Conservation (phyloP, 2,113 vertebrate genomes). For the Coreoperca whiteheadi region DNA sequence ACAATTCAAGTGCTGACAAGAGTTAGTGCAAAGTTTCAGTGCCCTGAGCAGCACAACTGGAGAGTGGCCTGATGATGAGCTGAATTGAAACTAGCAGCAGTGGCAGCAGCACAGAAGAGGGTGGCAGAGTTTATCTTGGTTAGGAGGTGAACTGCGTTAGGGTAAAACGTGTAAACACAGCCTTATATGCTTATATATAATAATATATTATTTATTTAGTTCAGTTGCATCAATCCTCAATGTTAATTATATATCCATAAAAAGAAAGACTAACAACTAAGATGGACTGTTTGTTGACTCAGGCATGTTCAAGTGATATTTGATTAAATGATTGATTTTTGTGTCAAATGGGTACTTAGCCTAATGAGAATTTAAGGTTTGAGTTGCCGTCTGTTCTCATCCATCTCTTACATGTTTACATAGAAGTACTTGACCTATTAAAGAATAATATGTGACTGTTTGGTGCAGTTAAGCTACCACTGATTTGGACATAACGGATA, state of each 20-base stretch:
- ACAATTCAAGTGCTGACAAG: constrained; percentile 46
- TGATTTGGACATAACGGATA: neutral
- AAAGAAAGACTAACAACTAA: constrained; percentile 59
- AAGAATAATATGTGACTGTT: constrained; percentile 46
- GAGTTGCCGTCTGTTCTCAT: constrained; percentile 35
- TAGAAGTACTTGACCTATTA: constrained; percentile 34
- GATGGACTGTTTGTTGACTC: constrained; percentile 62
- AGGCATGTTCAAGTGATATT: constrained; percentile 18
- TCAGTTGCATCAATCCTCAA: constrained; percentile 40
- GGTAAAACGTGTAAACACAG: constrained; percentile 33
- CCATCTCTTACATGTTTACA: constrained; percentile 35
- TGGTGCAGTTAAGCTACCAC: constrained; percentile 1
- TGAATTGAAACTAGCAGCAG: constrained; percentile 38
- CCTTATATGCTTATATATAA: constrained; percentile 22
- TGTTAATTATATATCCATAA: constrained; percentile 49
- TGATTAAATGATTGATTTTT: constrained; percentile 37
- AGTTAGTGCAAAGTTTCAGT: constrained; percentile 46
- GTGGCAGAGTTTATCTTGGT: constrained; percentile 55
- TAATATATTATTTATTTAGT: constrained; percentile 43
- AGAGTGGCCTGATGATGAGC: constrained; percentile 25
- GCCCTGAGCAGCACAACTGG: constrained; percentile 32
- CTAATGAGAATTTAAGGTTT: constrained; percentile 33
- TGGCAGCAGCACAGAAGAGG: constrained; percentile 27
- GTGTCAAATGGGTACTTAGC: constrained; percentile 37
- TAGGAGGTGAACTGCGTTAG: constrained; percentile 20